Percentiles rank a stretch among this genome's conserved stretches.
These are phyloP conservation scores for Clanis bilineata DNA, from an alignment of 2,888 invertebrate species.

Conservation along the genomic window DNA sequence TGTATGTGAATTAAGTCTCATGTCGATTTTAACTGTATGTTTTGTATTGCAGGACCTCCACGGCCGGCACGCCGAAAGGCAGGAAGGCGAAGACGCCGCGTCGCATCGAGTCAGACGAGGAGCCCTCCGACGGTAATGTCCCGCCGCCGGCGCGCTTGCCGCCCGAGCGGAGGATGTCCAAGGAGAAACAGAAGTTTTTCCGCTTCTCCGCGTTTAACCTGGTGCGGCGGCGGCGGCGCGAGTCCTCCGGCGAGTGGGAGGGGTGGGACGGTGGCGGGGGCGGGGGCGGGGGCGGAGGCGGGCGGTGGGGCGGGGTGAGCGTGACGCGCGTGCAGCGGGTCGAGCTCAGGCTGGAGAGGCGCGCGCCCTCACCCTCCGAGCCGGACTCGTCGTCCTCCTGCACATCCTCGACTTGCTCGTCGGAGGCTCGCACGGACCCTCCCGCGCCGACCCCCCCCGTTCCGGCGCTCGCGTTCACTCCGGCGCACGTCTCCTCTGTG, in stretches of 20 bases:
- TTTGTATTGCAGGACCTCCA: constrained; percentile 44
- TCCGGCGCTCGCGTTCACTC: constrained; percentile 32
- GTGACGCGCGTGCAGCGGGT: constrained; percentile 67
- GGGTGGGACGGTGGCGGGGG: constrained; percentile 50
- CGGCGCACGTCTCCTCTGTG: constrained; percentile 49
- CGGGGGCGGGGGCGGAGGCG: constrained; percentile 51
- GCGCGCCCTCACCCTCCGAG: constrained; percentile 30
- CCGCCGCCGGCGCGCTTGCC: constrained; percentile 58
- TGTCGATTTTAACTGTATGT: neutral
- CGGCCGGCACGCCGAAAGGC: constrained; percentile 57
- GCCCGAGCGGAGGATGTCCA: constrained; percentile 89
- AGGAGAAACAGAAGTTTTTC: constrained; percentile 94
- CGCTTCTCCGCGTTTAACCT: constrained; percentile 90
- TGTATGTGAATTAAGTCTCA: too few species aligned
- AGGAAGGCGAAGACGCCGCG: constrained; percentile 55
- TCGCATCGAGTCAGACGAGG: constrained; percentile 65
- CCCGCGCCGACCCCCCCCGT: constrained; percentile 31
- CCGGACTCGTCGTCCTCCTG: constrained; percentile 19
- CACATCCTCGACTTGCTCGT: constrained; percentile 25
- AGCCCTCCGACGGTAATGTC: constrained; percentile 78
- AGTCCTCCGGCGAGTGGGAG: constrained; percentile 66
- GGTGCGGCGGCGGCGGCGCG: constrained; percentile 74
- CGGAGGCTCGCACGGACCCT: constrained; percentile 29
- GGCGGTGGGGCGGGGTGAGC: constrained; percentile 55
- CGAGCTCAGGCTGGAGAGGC: constrained; percentile 58